Base-by-base conservation (phyloP, 2,797 vertebrate genomes). In the Acrossocheilus wenchowensis region DNA sequence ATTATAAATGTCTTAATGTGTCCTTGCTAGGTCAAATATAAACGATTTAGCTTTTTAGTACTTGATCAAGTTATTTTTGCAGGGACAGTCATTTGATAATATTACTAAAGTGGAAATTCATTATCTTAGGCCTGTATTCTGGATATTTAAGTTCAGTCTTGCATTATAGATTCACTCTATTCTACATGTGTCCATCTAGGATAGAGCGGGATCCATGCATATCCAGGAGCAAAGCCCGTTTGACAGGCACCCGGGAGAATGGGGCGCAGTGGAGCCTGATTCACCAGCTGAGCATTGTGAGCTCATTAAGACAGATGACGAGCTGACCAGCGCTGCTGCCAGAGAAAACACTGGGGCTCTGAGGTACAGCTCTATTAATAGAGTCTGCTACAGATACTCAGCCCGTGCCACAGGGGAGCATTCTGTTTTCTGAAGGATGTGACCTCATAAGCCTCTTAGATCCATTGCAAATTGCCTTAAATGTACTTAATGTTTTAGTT, bases 311-410 rank as follows among this genome's bases (percentile, higher is more conserved):
- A 69, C 87, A 26, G 86, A 90, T 36, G 81, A 88, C 50, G 87
- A 87, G 82, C 64, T 79, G 41, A 57, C 43, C 54, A 4, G 68
- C 50, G 82, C 57, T 68, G 81, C 84, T 72, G 88, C 90, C 90
- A 87, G 84, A 78, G 91, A 91, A 91, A 91, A 90, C 90, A 89
- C 80, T 45, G 89, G 89, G 87, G 26, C 89, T 30, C 66, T 86
- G 92, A 95, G 95, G 95, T 96, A 93, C 86, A 73, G 41, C 77
- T 90, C 90, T 92, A 92, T 94, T 94, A 89, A 91, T 93, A 90
- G 71, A 77, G 87, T 26, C 66, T 3, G 71, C 30, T 89, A 43
- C 41, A 88, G 90, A 87, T 88, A 91, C 89, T 89, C 87, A 82
- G 79, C 88, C 77, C 77, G 12, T 34, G 34, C 6, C 23, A 26